A percentile compares a stretch with the other conserved stretches of the same genome.
Evolutionary conservation across 2,797 vertebrate genomes (phyloP).

Genomic region (Lateolabrax maculatus): DNA sequence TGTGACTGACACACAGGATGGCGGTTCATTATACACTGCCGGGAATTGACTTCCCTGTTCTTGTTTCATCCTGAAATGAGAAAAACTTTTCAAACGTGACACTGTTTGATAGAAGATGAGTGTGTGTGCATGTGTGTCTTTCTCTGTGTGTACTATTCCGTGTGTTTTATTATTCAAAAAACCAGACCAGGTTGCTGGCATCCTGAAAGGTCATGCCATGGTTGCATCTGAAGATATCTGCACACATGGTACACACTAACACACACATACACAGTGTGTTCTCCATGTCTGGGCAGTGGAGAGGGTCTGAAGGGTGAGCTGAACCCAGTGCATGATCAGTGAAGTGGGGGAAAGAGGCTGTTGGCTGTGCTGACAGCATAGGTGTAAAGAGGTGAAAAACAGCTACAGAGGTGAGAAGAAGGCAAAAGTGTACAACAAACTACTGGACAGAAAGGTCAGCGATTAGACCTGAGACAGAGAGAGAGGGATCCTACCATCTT

Average conservation of each 20-base stretch:
- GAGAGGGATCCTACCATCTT: slow-evolving; percentile 87
- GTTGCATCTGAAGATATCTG: slow-evolving; percentile 22
- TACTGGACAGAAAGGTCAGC: slow-evolving; percentile 40
- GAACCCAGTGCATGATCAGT: slow-evolving; percentile 20
- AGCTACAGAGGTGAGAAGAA: slow-evolving; percentile 15
- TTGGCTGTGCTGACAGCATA: slow-evolving; percentile 27
- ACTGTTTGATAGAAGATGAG: slow-evolving; percentile 64
- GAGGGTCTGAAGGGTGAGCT: slow-evolving; percentile 26
- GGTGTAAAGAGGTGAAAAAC: slow-evolving; percentile 30
- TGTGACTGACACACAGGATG: slow-evolving; percentile 56
- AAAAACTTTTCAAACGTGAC: slow-evolving; percentile 81
- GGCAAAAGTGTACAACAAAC: slow-evolving; percentile 27
- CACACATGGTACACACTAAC: slow-evolving; percentile 16
- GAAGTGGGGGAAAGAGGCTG: slow-evolving; percentile 15
- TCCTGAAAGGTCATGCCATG: slow-evolving; percentile 32
- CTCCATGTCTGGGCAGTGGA: slow-evolving; percentile 7
- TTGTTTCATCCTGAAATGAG: slow-evolving; percentile 80
- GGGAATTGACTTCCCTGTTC: slow-evolving; percentile 73
- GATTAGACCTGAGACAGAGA: neutral
- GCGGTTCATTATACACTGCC: slow-evolving; percentile 74
- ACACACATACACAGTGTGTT: slow-evolving; percentile 5
- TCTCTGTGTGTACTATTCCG: neutral
- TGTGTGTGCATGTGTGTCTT: slow-evolving; percentile 1
- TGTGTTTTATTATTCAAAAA: slow-evolving; percentile 52
- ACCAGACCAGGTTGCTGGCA: slow-evolving; percentile 31